Conservation (phyloP, 2,113 vertebrate species). For the Nettapus auritus region DNA sequence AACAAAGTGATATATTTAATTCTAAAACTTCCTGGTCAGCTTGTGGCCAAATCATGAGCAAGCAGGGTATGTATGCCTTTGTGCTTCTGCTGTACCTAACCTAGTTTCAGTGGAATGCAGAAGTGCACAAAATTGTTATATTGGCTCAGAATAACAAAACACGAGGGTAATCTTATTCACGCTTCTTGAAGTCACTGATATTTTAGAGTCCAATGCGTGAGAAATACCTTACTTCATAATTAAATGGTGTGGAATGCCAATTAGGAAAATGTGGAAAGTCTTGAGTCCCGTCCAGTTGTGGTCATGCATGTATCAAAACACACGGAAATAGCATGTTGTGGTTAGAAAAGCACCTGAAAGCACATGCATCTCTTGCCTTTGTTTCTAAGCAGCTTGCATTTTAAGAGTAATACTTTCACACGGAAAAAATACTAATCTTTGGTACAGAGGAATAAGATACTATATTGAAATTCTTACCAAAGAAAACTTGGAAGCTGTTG, state of each 20-base stretch:
- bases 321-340: background rate
- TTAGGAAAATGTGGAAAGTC: background rate
- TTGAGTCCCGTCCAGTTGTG: background rate
- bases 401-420: background rate
- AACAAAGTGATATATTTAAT: background rate
- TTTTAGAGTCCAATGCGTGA: background rate
- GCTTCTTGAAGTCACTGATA: background rate
- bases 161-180: fast-evolving
- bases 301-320: background rate
- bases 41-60: background rate
- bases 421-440: background rate
- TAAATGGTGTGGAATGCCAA: background rate
- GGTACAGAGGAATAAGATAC: background rate
- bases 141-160: background rate
- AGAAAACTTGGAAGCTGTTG: background rate
- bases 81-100: background rate
- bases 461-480: background rate
- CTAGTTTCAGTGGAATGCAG: background rate
- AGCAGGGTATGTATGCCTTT: fast-evolving
- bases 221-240: background rate
- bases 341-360: background rate
- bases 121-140: fast-evolving
- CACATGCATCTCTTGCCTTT: background rate
- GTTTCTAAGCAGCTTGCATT: background rate
- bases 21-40: background rate